Conservation (phyloP, 2,113 vertebrate genomes). For the Sakesphorus luctuosus region DNA sequence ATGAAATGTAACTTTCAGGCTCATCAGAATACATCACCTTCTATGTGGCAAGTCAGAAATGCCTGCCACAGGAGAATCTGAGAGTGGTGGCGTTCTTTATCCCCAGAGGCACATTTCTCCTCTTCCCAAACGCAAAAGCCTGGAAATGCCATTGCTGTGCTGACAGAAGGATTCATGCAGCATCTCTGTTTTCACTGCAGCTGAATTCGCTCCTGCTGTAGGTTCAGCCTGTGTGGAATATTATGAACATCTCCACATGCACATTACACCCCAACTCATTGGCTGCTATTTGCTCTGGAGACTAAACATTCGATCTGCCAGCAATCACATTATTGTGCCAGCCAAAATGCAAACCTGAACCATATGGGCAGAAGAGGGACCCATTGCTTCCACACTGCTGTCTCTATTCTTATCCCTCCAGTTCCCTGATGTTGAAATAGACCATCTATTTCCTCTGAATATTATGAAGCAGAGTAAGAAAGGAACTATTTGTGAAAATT, state of each 20-base stretch:
- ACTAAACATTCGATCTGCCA: constrained; percentile 77
- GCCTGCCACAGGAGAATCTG: constrained; percentile 27
- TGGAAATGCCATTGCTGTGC: constrained; percentile 66
- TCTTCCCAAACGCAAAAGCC: constrained; percentile 52
- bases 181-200: constrained; percentile 72
- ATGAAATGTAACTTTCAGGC: constrained; percentile 66
- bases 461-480: constrained; percentile 3
- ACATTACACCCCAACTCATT: constrained; percentile 74
- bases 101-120: constrained; percentile 52
- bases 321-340: constrained; percentile 75
- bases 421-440: constrained; percentile 52
- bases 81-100: constrained; percentile 1
- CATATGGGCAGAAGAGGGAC: constrained; percentile 77
- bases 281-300: constrained; percentile 76
- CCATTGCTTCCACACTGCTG: constrained; percentile 60
- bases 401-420: constrained; percentile 33
- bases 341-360: constrained; percentile 80
- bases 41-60: constrained; percentile 47
- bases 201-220: constrained; percentile 64
- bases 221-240: constrained; percentile 71
- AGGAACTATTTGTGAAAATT: constrained; percentile 27
- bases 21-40: constrained; percentile 64
- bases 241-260: constrained; percentile 71
- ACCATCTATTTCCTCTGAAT: constrained; percentile 58
- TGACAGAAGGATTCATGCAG: constrained; percentile 72